A percentile compares a stretch with the other conserved stretches of the same genome.
These are phyloP conservation scores for Daboia siamensis DNA, from an alignment of 2,113 vertebrate species.

Conservation along the genomic window DNA sequence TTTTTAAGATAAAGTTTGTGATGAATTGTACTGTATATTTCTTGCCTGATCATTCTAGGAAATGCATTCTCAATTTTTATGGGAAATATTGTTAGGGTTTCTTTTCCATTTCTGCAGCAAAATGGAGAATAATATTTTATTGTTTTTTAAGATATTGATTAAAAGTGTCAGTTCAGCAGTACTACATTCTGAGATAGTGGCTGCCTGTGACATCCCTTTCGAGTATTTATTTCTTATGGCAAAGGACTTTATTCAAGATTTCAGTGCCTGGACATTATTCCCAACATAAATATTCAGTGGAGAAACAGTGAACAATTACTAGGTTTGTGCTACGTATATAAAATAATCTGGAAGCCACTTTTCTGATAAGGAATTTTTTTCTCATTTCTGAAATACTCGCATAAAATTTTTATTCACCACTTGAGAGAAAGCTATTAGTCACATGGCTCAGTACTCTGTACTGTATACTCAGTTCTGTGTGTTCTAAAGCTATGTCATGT, in stretches of 20 bases:
- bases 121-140: background rate
- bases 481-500: background rate
- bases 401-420: background rate
- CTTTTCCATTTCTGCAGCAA: background rate
- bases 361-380: background rate
- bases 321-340: background rate
- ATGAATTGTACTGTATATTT: background rate
- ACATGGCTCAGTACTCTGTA: background rate
- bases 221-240: background rate
- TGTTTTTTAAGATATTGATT: background rate
- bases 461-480: background rate
- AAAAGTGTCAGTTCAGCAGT: too few relatives aligned
- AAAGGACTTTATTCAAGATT: background rate
- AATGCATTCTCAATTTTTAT: background rate
- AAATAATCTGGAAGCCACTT: background rate
- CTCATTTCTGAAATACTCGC: background rate
- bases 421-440: background rate
- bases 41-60: background rate
- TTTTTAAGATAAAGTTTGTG: background rate
- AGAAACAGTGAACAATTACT: background rate
- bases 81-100: background rate
- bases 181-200: background rate
- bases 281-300: background rate
- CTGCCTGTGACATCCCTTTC: background rate
- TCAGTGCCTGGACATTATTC: background rate